Evolutionary conservation across 2,113 vertebrate genomes (phyloP).

Genomic region (Cyrtonyx montezumae): DNA sequence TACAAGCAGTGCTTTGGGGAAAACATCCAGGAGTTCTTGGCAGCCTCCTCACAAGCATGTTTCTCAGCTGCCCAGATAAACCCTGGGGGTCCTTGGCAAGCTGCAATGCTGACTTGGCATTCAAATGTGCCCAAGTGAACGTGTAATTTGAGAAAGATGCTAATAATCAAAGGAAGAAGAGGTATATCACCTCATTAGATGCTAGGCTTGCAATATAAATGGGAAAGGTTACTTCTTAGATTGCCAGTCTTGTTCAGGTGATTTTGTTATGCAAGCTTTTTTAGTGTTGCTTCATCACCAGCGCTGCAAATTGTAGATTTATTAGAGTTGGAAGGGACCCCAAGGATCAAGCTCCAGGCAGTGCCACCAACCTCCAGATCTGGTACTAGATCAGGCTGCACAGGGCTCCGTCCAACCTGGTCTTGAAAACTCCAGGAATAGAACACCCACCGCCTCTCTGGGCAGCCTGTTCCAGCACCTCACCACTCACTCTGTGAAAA

Average conservation of each 20-base stretch:
- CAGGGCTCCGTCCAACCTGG: too few species aligned
- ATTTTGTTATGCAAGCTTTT: not conserved
- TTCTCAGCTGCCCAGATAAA: not conserved
- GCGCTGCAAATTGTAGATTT: not conserved
- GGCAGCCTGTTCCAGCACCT: too few species aligned
- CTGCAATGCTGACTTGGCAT: fast-evolving
- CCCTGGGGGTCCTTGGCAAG: fast-evolving
- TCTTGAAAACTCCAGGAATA: too few species aligned
- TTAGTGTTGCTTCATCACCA: not conserved
- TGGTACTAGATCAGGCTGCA: too few species aligned
- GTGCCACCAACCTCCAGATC: too few species aligned
- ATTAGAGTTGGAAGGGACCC: too few species aligned
- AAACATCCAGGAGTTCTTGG: not conserved
- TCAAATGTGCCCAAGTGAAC: fast-evolving
- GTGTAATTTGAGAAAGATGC: not conserved
- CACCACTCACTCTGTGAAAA: too few species aligned
- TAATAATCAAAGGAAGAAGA: not conserved
- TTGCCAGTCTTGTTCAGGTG: not conserved
- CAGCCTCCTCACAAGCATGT: not conserved
- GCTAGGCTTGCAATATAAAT: not conserved
- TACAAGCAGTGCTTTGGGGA: not conserved
- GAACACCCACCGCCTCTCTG: too few species aligned
- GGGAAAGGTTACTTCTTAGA: not conserved
- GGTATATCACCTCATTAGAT: not conserved
- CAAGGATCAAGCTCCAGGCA: too few species aligned